Percentiles rank a stretch among this genome's conserved stretches.
Conservation (phyloP, 2,113 vertebrate genomes). For the Phalacrocorax brasilianus region DNA sequence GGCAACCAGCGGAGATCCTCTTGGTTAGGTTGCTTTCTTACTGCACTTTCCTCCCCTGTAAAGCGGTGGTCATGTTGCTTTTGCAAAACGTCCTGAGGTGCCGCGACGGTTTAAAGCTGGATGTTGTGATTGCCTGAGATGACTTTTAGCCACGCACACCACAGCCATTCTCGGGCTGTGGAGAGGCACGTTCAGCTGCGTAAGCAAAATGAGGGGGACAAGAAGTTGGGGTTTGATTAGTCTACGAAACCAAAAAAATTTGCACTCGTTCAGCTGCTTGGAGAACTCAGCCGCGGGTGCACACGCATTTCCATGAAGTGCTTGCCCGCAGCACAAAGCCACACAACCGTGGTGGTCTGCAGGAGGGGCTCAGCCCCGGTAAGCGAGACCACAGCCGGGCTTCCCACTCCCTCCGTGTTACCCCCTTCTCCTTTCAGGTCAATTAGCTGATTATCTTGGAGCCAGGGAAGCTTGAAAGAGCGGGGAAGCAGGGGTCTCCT, state of each 20-base stretch:
- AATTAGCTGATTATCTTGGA: neutral
- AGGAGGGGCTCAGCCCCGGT: too few species aligned
- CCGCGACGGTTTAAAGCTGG: neutral
- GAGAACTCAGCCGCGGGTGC: neutral
- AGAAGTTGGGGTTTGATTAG: neutral
- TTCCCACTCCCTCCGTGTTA: neutral
- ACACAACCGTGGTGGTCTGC: rapidly evolving
- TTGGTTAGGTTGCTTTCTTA: neutral
- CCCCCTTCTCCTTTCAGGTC: neutral
- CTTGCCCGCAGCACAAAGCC: neutral
- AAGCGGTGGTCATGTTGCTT: neutral
- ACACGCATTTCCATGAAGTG: rapidly evolving
- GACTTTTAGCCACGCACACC: neutral
- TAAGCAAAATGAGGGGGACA: neutral
- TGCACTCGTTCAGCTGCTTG: neutral
- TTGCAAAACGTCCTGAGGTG: neutral
- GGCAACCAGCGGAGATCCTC: neutral
- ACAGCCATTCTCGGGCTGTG: neutral
- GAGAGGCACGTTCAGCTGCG: neutral
- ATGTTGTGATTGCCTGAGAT: neutral
- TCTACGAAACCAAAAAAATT: neutral
- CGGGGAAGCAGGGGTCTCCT: neutral
- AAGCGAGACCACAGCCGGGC: neutral
- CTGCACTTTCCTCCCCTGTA: neutral
- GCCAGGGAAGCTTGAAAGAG: neutral